A percentile compares a stretch with the other conserved stretches of the same genome.
phyloP scores from a whole-genome alignment of 2,888 invertebrate genomes.

The Tribolium freemani region DNA sequence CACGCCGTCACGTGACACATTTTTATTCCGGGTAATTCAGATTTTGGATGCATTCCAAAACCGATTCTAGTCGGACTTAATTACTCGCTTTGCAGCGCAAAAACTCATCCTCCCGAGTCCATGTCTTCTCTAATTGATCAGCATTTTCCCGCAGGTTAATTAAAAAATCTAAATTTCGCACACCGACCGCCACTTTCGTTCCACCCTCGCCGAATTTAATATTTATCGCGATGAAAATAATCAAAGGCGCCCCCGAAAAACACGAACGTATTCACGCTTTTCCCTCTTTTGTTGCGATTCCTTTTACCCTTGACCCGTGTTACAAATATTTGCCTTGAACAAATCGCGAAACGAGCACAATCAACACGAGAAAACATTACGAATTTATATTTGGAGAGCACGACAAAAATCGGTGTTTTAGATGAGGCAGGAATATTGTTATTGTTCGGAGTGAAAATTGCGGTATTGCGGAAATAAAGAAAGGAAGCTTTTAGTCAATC shows the following conservation, averaged over 20 bases:
- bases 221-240: neutral
- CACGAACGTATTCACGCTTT: slow-evolving; percentile 9
- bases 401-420: neutral
- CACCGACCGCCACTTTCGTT: neutral
- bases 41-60: slow-evolving; percentile 6
- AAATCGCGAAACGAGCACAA: slow-evolving; percentile 21
- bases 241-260: neutral
- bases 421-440: slow-evolving; percentile 3
- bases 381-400: neutral
- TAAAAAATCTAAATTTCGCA: too few relatives aligned
- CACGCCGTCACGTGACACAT: neutral
- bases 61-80: slow-evolving; percentile 14
- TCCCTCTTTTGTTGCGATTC: slow-evolving; percentile 3
- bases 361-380: slow-evolving; percentile 8
- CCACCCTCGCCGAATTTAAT: neutral
- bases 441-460: slow-evolving; percentile 3
- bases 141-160: too few relatives aligned
- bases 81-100: slow-evolving; percentile 7
- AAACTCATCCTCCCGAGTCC: slow-evolving; percentile 9
- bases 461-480: slow-evolving; percentile 9
- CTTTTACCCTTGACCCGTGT: slow-evolving; percentile 20
- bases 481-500: slow-evolving; percentile 34
- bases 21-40: neutral
- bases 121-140: neutral
- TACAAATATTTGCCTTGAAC: slow-evolving; percentile 17